Conservation (phyloP, 1,140 invertebrate species). For the Pararge aegeria region DNA sequence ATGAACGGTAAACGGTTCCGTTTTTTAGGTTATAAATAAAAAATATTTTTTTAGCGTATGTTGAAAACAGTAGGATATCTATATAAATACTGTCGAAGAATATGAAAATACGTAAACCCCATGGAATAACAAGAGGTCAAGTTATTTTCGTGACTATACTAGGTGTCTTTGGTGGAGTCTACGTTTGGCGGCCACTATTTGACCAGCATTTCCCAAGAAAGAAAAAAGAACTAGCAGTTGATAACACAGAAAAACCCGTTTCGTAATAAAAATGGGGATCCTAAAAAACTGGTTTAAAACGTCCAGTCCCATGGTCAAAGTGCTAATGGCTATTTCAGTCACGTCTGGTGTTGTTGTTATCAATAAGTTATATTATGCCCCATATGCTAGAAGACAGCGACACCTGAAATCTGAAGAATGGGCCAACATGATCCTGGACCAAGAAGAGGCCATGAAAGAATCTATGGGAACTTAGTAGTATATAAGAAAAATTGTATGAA, state of each 20-base stretch:
- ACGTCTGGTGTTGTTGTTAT: constrained; percentile 42
- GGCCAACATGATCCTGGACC: constrained; percentile 57
- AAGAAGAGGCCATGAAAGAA: constrained; percentile 47
- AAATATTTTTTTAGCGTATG: too few species aligned
- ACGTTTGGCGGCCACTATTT: constrained; percentile 76
- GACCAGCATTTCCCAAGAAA: constrained; percentile 44
- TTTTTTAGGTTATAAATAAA: constrained; percentile 6
- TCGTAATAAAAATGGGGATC: constrained; percentile 39
- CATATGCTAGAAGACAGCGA: constrained; percentile 44
- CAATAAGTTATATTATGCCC: constrained; percentile 45
- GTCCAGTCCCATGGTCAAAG: constrained; percentile 56
- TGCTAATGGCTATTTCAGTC: constrained; percentile 56
- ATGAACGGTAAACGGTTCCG: too few species aligned
- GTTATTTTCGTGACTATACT: constrained; percentile 59
- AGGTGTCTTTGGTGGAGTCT: constrained; percentile 72
- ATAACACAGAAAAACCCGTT: constrained; percentile 20
- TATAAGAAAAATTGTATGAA: not conserved
- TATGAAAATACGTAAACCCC: constrained; percentile 63
- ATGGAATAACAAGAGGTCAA: constrained; percentile 60
- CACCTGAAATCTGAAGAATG: constrained; percentile 53
- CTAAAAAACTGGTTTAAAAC: constrained; percentile 37
- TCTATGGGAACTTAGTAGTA: not conserved
- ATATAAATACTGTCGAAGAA: too few species aligned
- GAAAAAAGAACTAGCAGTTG: constrained; percentile 23
- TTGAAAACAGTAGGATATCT: too few species aligned